Evolutionary conservation across 1,140 invertebrate species (phyloP).

Genomic region (Sipha flava): DNA sequence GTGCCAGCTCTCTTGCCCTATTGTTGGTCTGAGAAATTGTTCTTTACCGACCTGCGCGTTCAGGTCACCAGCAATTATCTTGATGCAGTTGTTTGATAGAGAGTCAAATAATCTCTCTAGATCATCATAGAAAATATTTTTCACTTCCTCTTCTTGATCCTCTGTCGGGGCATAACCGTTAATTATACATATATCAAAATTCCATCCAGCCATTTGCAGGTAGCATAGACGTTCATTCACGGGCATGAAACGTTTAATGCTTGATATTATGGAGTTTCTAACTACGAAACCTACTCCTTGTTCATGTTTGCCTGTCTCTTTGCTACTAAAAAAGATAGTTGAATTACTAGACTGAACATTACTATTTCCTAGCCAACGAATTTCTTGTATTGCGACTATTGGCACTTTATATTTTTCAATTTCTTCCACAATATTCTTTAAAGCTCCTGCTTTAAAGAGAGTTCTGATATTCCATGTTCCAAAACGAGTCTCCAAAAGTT

Average conservation of each 20-base stretch:
- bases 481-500: too few species aligned
- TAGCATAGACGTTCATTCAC: conserved; percentile 33
- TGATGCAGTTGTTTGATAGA: conserved; percentile 34
- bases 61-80: conserved; percentile 33
- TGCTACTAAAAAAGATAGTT: not conserved
- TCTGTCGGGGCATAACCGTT: conserved; percentile 34
- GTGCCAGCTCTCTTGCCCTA: conserved; percentile 42
- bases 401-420: conserved; percentile 34
- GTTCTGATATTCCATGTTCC: conserved; percentile 36
- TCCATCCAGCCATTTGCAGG: conserved; percentile 15
- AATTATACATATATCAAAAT: conserved; percentile 30
- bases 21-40: conserved; percentile 11
- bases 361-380: conserved; percentile 29
- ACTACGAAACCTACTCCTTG: conserved; percentile 30
- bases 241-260: conserved; percentile 25
- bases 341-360: not conserved
- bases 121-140: conserved; percentile 34
- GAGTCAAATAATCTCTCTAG: conserved; percentile 19
- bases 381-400: conserved; percentile 36
- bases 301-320: not conserved
- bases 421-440: conserved; percentile 31
- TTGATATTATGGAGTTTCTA: not conserved
- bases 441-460: conserved; percentile 21
- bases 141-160: conserved; percentile 32
- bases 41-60: conserved; percentile 35